A percentile compares a stretch with the other conserved stretches of the same genome.
Conservation (phyloP, 1,140 invertebrate genomes). For the Drosophila saltans region DNA sequence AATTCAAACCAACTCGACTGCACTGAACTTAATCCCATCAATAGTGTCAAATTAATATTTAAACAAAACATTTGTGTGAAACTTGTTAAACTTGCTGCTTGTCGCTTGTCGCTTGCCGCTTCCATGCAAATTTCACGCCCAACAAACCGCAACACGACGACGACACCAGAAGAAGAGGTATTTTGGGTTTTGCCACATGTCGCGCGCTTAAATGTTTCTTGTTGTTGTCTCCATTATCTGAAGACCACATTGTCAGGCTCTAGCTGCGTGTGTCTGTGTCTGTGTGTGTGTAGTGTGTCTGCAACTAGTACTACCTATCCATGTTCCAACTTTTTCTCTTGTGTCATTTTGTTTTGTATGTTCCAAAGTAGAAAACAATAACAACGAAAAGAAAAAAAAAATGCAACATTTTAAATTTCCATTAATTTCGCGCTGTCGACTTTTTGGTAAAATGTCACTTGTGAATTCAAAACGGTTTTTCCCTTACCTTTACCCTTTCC, state of each 20-base stretch:
- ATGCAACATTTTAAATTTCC: constrained; percentile 76
- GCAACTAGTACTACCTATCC: too few relatives aligned
- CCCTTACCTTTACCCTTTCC: background rate
- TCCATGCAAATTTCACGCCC: constrained; percentile 13
- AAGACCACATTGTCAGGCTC: constrained; percentile 49
- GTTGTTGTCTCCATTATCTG: constrained; percentile 56
- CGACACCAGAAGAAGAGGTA: background rate
- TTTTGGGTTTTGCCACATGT: constrained; percentile 8
- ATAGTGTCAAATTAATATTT: constrained; percentile 16
- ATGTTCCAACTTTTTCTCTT: background rate
- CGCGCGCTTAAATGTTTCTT: constrained; percentile 20
- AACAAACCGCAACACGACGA: constrained; percentile 12
- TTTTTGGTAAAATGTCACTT: constrained; percentile 68
- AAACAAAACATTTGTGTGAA: constrained; percentile 11
- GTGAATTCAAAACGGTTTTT: constrained; percentile 55
- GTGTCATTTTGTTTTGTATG: constrained; percentile 35
- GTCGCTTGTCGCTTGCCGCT: background rate
- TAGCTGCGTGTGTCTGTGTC: background rate
- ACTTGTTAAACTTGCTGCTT: constrained; percentile 6
- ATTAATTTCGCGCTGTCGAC: constrained; percentile 74
- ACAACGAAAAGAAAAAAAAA: constrained; percentile 26
- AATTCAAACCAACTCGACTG: too few relatives aligned
- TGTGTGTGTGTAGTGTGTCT: background rate
- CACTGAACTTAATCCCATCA: background rate
- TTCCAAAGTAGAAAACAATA: background rate